Conservation (phyloP, 2,888 invertebrate genomes). For the Dolomedes plantarius region DNA sequence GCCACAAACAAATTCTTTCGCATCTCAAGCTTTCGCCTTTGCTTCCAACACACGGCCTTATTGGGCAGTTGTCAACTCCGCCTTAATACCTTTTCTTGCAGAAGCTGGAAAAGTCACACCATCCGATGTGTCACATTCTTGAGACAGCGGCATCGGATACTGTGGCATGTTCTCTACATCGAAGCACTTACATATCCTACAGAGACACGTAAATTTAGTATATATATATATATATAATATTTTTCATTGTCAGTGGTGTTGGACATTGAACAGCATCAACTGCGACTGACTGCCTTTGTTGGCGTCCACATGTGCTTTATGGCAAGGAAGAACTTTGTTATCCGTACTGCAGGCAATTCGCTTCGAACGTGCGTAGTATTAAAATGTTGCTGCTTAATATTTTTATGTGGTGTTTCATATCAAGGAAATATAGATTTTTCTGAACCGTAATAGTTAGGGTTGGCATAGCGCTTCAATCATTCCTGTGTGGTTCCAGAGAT, state of each 20-base stretch:
- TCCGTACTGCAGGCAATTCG: background rate
- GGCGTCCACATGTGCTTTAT: constrained; percentile 13
- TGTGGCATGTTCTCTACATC: constrained; percentile 46
- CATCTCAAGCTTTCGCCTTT: constrained; percentile 21
- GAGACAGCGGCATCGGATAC: background rate
- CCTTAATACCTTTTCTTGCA: constrained; percentile 44
- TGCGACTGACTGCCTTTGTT: background rate
- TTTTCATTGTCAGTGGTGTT: background rate
- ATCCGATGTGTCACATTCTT: background rate
- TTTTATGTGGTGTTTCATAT: constrained; percentile 17
- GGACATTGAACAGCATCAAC: background rate
- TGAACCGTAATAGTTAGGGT: background rate
- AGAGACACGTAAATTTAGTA: constrained; percentile 21
- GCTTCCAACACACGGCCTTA: constrained; percentile 38
- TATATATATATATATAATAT: background rate
- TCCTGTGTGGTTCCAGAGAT: too few relatives aligned
- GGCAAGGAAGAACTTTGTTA: background rate
- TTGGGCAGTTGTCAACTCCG: constrained; percentile 25
- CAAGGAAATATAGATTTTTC: background rate
- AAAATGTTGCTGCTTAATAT: constrained; percentile 14
- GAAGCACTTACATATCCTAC: constrained; percentile 66
- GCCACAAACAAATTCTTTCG: background rate
- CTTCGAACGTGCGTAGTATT: background rate
- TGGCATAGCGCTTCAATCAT: background rate
- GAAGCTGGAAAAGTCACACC: background rate